Percentiles rank a stretch among this genome's conserved stretches.
Conservation (phyloP, 2,113 vertebrate species). For the Larimichthys polyactis region DNA sequence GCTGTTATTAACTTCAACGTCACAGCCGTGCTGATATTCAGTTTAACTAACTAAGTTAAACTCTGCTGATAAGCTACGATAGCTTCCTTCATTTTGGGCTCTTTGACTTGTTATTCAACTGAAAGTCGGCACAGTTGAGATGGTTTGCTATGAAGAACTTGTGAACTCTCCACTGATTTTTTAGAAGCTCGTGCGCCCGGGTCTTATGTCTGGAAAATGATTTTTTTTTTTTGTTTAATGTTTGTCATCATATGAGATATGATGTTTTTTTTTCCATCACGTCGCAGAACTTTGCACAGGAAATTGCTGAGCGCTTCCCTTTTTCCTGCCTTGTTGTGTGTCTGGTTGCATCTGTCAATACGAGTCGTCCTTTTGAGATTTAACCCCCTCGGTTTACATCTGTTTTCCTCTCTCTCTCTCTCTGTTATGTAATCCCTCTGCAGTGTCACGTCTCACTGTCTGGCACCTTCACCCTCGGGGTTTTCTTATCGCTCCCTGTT, state of each 20-base stretch:
- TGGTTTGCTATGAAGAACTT: no score
- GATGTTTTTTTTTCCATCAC: not conserved
- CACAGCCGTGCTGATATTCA: no score
- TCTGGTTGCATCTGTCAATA: constrained; percentile 43
- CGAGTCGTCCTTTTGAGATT: constrained; percentile 24
- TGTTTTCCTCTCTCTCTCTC: constrained; percentile 9
- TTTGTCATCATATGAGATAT: not conserved
- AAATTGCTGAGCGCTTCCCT: constrained; percentile 29
- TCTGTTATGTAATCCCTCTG: constrained; percentile 46
- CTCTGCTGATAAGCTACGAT: no score
- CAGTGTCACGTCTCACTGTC: constrained; percentile 40
- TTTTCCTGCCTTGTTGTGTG: constrained; percentile 29
- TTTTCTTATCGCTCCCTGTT: constrained; percentile 44
- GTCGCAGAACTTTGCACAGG: constrained; percentile 24
- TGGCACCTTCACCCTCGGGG: constrained; percentile 17
- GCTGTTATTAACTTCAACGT: no score
- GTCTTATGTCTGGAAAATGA: not conserved
- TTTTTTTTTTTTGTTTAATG: not conserved
- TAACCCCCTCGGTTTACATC: constrained; percentile 36
- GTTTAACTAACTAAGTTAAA: no score
- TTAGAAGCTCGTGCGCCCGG: not conserved
- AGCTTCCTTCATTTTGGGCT: no score
- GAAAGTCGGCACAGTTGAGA: no score
- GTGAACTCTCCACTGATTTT: no score
- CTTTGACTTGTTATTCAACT: no score